Evolutionary conservation across 2,113 vertebrate genomes (phyloP), one percentile per base, ranked within the genome.

Genomic region (Pomatorhinus ruficollis): DNA sequence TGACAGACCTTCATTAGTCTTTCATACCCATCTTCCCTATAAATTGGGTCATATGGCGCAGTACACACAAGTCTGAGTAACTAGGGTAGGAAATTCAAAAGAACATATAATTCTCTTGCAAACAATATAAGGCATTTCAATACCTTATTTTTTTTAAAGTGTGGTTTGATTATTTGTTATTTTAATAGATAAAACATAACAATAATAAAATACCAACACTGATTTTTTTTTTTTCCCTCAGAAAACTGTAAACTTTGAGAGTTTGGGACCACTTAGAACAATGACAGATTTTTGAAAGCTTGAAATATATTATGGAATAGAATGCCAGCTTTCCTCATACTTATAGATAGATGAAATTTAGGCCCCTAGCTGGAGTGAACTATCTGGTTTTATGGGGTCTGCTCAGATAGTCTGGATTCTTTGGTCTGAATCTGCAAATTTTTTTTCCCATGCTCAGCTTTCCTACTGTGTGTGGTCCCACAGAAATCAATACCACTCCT

Each of bases 391-490:
- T 96, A 95, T 74, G 39, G 54, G 54, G 50, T 83, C 54, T 93
- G 42, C 63, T 42, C 22, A 12, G 76, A 93, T 78, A 96, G 68
- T 56, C 90, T 88, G 89, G 86, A 92, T 93, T 96, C 74, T 66
- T 90, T 87, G 60, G 63, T 83, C 71, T 89, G 81, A 94, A 75
- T 87, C 64, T 81, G 39, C 14, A 80, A 87, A 45, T 39, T 19
- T 42, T 91, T 96, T 88, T 88, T 90, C 66, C 81, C 84, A 59
- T 82, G 84, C 81, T 91, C 69, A 80, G 35, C 50, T 89, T 94
- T 94, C 59, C 30, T 76, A 35, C 61, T 87, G 89, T 87, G 91
- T 97, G 94, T 96, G 92, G 94, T 94, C 90, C 75, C 50, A 65
- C 49, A 85, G 71, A 96, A 91, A 87, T 87, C 66, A 82, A 45